Evolutionary conservation across 2,888 invertebrate species (phyloP), one percentile per base, ranked within the genome.

Genomic region (Cybosia mesomella): DNA sequence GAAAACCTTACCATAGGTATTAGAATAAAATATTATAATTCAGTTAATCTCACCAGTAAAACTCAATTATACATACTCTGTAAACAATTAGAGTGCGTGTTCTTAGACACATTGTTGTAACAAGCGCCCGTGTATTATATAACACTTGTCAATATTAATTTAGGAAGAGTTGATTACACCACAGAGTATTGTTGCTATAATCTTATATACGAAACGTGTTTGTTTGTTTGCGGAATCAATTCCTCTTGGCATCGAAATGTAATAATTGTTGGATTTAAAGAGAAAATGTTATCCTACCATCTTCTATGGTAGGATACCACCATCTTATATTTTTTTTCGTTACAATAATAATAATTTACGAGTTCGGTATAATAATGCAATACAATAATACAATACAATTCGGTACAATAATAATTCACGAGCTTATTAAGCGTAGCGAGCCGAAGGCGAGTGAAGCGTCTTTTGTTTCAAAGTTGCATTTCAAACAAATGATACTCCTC

Each of bases 111-210:
- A 55, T 64, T 74, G 69, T 72, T 66, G 68, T 58, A 21, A 59
- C 64, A 76, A 75, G 34, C 78, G 72, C 77, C 53, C 61, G 76
- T 68, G 82, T 72, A 68, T 66, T 68, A 68, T 83, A 77, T 80
- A 81, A 80, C 77, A 72, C 65, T 63, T 78, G 85, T 82, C 85
- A 86, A 85, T 85, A 85, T 84, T 84, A 83, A 84, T 83, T 81
- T 80, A 77, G 76, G 75, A 79, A 76, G 79, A 84, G 75, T 83
- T 85, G 82, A 85, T 85, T 83, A 84, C 75, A 59, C 68, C 66
- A 67, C 64, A 32, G 67, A 71, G 75, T 74, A 49, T 59, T 67
- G 67, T 70, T 77, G 80, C 73, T 69, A 22, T 11, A 53, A 57
- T 18, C 53, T 34, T 58, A 8, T 49, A 59, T 36, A 67, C 18